These are phyloP conservation scores for Lasioglossum marginatum DNA, from an alignment of 2,888 invertebrate species.

Conservation along the genomic window DNA sequence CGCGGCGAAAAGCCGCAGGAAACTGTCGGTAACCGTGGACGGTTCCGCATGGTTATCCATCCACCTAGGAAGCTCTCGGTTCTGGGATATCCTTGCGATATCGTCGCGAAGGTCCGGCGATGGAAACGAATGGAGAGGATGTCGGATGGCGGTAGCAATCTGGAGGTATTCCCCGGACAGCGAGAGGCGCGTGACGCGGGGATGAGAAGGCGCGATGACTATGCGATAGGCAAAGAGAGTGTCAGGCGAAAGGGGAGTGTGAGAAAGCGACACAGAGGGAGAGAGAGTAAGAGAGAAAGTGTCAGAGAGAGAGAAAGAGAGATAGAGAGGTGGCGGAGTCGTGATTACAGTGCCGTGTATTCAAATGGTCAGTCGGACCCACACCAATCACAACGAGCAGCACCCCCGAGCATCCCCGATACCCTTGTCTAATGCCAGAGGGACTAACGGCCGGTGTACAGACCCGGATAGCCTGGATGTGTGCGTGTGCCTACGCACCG, in stretches of 20 bases:
- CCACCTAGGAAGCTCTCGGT: conserved; percentile 35
- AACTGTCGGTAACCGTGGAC: conserved; percentile 30
- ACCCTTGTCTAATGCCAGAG: conserved; percentile 79
- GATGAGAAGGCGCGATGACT: conserved; percentile 74
- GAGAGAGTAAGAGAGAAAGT: not conserved
- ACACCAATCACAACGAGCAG: conserved; percentile 82
- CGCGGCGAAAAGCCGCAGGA: conserved; percentile 15
- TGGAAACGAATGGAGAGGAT: conserved; percentile 71
- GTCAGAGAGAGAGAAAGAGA: conserved; percentile 44
- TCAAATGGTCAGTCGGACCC: conserved; percentile 83
- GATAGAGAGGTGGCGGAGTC: conserved; percentile 73
- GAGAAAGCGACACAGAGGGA: conserved; percentile 49
- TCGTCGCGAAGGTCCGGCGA: conserved; percentile 66
- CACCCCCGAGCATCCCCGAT: conserved; percentile 75
- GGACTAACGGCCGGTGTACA: conserved; percentile 72
- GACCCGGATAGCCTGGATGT: conserved; percentile 16
- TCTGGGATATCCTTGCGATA: conserved; percentile 62
- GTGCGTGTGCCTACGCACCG: conserved; percentile 53
- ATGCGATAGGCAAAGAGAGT: conserved; percentile 69
- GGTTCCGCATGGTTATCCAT: not conserved
- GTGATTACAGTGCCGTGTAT: conserved; percentile 84
- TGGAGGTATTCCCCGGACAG: conserved; percentile 77
- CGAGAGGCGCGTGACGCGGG: conserved; percentile 62
- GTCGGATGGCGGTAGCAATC: conserved; percentile 72
- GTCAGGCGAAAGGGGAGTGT: conserved; percentile 52